Evolutionary conservation across 2,113 vertebrate species (phyloP).

Genomic region (Microtus pennsylvanicus): DNA sequence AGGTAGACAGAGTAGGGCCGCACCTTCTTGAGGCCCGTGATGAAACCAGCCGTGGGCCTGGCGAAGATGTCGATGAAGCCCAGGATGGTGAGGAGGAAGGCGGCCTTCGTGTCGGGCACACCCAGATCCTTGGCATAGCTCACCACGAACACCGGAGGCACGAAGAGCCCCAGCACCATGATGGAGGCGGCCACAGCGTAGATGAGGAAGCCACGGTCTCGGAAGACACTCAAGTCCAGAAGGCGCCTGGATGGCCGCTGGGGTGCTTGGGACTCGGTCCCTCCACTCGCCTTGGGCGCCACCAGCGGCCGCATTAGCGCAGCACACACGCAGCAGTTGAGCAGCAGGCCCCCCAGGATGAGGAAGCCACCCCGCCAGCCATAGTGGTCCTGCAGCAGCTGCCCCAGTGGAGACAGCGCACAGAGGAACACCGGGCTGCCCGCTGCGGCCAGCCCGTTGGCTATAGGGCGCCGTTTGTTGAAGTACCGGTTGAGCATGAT

Average conservation of each 20-base stretch:
- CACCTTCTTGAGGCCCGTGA: constrained; percentile 92
- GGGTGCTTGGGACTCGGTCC: constrained; percentile 47
- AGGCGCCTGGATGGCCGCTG: constrained; percentile 88
- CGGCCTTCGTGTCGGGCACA: constrained; percentile 92
- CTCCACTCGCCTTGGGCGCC: constrained; percentile 78
- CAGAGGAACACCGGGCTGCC: constrained; percentile 96
- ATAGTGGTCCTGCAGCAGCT: constrained; percentile 92
- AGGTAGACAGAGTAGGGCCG: constrained; percentile 95
- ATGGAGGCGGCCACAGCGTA: constrained; percentile 94
- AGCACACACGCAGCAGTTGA: constrained; percentile 96
- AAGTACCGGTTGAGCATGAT: constrained; percentile 99
- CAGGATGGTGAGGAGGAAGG: constrained; percentile 94
- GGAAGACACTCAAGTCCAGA: constrained; percentile 95
- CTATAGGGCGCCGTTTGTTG: constrained; percentile 93
- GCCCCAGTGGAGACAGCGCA: constrained; percentile 94
- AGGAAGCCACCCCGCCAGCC: constrained; percentile 97
- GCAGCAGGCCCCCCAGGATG: constrained; percentile 94
- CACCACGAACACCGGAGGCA: constrained; percentile 96
- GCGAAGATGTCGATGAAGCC: constrained; percentile 97
- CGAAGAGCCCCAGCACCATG: constrained; percentile 97
- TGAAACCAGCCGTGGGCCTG: constrained; percentile 92
- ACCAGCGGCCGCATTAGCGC: constrained; percentile 94
- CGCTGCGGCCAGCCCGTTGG: constrained; percentile 95
- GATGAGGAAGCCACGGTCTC: constrained; percentile 92
- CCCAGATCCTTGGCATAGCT: constrained; percentile 96